phyloP scores from a whole-genome alignment of 2,113 vertebrate species.

The Syngnathus scovelli region DNA sequence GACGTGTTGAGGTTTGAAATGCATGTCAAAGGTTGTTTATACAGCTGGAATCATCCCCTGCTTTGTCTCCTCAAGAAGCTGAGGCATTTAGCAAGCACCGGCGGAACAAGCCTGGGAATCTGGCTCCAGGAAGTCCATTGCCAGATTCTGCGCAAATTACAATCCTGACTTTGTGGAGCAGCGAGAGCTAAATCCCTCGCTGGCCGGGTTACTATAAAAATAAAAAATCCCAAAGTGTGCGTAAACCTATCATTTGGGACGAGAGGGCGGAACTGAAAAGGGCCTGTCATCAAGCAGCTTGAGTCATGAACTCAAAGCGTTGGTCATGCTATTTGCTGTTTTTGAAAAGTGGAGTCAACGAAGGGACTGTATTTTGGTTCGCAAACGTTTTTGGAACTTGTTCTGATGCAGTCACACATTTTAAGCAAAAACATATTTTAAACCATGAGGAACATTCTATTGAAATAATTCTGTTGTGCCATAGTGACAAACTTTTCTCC shows the following conservation, averaged over 20 bases:
- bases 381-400: not conserved
- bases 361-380: not conserved
- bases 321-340: conserved; percentile 25
- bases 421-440: conserved; percentile 8
- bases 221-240: conserved; percentile 31
- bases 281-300: conserved; percentile 56
- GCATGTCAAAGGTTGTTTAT: conserved; percentile 46
- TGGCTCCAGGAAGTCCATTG: conserved; percentile 44
- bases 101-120: conserved; percentile 49
- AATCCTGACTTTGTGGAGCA: conserved; percentile 43
- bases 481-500: conserved; percentile 10
- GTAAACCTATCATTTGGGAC: conserved; percentile 66
- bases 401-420: not conserved
- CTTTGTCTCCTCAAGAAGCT: conserved; percentile 27
- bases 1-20: conserved; percentile 17
- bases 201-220: conserved; percentile 56
- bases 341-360: conserved; percentile 21
- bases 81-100: conserved; percentile 53
- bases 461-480: conserved; percentile 9
- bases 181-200: conserved; percentile 33
- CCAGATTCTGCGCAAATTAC: conserved; percentile 56
- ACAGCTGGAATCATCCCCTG: conserved; percentile 49
- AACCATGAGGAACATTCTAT: not conserved
- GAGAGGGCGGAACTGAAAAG: conserved; percentile 39
- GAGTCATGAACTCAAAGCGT: conserved; percentile 27